Base-by-base conservation (phyloP, 2,888 invertebrate species). In the Isotomurus palustris region DNA sequence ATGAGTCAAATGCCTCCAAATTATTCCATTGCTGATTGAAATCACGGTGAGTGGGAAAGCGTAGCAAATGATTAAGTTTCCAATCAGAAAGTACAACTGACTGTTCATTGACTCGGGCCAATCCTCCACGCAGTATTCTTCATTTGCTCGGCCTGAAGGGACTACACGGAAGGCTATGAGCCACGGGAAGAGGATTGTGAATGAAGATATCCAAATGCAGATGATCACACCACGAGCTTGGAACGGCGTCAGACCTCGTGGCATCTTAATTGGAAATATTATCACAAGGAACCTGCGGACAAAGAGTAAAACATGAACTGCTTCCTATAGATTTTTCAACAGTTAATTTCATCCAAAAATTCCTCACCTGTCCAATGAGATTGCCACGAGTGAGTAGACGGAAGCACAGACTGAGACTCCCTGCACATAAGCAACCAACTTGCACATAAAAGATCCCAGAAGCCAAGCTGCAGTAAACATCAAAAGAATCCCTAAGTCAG, bases 1-100 rank as follows among this genome's bases (percentile, higher is more conserved):
- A 64, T 87, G 84, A 82, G 88, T 91, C 8, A 92, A 89, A 70
- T 90, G 90, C 71, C 91, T 85, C 86, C 91, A 93, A 72, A 94
- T 94, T 47, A 92, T 80, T 22, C 90, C 84, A 78, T 94, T 94
- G 78, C 92, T 92, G 76, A 91, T 82, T 1, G 90, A 87, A 73
- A 94, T 93, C 58, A 92, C 80, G 38, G 88, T 83, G 84, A 92
- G 87, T 3, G 94, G 94, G 29, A 93, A 79, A 51, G 91, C 84
- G 81, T 93, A 94, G 78, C 91, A 92, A 73, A 88, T 86, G 64
- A 91, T 81, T 61, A 94, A 82, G 75, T 93, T 91, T 52, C 88
- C 91, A 69, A 91, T 81, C 22, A 94, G 82, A 75, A 93, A 93
- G 77, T 90, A 93, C 6, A 89, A 77, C 57, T 87, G 83, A 66